These are phyloP conservation scores for Furnarius figulus DNA, from an alignment of 2,113 vertebrate genomes.

Conservation along the genomic window DNA sequence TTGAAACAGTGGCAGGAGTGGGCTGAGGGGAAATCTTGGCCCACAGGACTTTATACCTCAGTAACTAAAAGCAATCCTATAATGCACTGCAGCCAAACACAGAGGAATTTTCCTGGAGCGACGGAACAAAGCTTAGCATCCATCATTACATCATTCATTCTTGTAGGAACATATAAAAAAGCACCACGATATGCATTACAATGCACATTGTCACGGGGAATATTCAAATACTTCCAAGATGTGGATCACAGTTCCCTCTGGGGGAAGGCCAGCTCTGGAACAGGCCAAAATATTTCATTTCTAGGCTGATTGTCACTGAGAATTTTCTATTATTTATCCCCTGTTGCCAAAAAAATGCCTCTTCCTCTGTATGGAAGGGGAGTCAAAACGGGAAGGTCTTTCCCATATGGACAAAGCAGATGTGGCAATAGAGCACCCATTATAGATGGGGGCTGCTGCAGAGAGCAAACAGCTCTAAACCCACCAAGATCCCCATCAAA, in stretches of 20 bases:
- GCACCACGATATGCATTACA: neutral
- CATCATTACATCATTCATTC: constrained; percentile 25
- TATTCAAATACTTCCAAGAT: neutral
- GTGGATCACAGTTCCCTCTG: neutral
- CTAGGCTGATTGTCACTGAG: neutral
- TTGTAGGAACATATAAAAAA: neutral
- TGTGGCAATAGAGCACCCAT: neutral
- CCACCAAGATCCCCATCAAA: neutral
- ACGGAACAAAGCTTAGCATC: neutral
- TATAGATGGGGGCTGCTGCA: neutral
- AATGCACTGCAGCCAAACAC: neutral
- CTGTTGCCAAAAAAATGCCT: neutral
- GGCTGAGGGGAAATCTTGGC: neutral
- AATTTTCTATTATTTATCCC: neutral
- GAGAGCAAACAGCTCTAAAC: neutral
- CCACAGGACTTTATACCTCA: neutral
- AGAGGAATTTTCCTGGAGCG: neutral
- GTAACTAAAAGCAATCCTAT: neutral
- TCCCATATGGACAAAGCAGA: neutral
- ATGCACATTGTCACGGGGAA: neutral
- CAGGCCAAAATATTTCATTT: neutral
- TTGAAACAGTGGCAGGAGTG: neutral
- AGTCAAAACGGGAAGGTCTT: neutral
- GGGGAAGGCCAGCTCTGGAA: neutral
- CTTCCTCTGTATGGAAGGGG: neutral